These are phyloP conservation scores for Trachurus trachurus DNA, from an alignment of 2,797 vertebrate species.

Conservation along the genomic window DNA sequence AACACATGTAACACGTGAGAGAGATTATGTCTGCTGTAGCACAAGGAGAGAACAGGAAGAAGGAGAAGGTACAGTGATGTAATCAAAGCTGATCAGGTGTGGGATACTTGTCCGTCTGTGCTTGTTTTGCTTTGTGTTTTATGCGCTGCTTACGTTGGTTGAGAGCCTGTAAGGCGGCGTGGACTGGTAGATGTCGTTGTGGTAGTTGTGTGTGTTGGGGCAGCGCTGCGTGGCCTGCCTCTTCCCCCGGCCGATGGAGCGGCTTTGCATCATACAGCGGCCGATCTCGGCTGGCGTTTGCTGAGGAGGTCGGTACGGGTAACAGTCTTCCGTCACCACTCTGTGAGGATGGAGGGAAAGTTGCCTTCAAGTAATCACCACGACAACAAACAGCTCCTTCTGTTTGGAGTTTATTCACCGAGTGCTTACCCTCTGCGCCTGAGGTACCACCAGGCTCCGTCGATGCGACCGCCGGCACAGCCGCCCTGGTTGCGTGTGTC, in stretches of 20 bases:
- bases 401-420: neutral
- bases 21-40: conserved; percentile 47
- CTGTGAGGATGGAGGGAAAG: conserved; percentile 76
- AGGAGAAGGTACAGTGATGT: neutral
- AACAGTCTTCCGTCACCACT: conserved; percentile 95
- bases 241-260: conserved; percentile 92
- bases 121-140: neutral
- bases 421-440: conserved; percentile 89
- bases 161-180: conserved; percentile 93
- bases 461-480: conserved; percentile 91
- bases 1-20: conserved; percentile 50
- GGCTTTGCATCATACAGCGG: conserved; percentile 98
- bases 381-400: neutral
- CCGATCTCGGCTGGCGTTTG: conserved; percentile 64
- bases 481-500: conserved; percentile 95
- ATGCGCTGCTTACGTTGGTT: conserved; percentile 68
- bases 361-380: neutral
- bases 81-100: neutral
- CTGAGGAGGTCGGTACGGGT: conserved; percentile 88
- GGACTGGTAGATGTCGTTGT: conserved; percentile 93
- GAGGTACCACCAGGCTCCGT: conserved; percentile 97
- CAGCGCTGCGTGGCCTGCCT: conserved; percentile 90
- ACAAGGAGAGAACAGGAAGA: conserved; percentile 1
- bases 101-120: neutral
- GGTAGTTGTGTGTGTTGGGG: conserved; percentile 90